Evolutionary conservation across 2,113 vertebrate genomes (phyloP).

Genomic region (Platysternon megacephalum): DNA sequence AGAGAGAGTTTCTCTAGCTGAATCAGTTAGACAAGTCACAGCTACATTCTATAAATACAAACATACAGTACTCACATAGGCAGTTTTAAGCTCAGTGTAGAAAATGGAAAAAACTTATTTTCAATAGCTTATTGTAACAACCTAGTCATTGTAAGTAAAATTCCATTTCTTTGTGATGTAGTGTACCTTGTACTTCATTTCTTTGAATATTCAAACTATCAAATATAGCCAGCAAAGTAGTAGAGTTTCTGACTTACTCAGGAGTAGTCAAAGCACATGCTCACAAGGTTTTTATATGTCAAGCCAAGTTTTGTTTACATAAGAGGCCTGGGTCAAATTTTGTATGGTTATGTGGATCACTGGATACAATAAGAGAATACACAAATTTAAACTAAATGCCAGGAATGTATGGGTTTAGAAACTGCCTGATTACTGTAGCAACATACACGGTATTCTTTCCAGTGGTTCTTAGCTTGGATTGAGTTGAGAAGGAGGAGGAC

Average conservation of each 20-base stretch:
- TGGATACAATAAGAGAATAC: background rate
- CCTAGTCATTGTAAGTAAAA: background rate
- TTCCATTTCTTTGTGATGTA: background rate
- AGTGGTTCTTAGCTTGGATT: background rate
- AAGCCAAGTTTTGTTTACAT: background rate
- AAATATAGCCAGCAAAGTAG: background rate
- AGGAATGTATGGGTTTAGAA: background rate
- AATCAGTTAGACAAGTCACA: background rate
- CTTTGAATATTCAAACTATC: background rate
- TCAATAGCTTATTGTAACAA: background rate
- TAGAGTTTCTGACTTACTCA: background rate
- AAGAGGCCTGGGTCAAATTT: background rate
- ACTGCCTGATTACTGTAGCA: background rate
- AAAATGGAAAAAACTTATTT: background rate
- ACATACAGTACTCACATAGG: background rate
- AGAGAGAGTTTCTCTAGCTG: background rate
- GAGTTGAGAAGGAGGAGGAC: background rate
- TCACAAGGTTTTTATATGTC: background rate
- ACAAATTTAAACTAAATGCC: background rate
- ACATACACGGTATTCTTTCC: background rate
- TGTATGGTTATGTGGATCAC: background rate
- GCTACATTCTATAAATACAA: background rate
- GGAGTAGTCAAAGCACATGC: background rate
- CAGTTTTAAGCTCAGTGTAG: background rate
- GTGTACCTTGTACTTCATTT: accelerated